Evolutionary conservation across 1,140 invertebrate species (phyloP).

Genomic region (Diorhabda elongata): DNA sequence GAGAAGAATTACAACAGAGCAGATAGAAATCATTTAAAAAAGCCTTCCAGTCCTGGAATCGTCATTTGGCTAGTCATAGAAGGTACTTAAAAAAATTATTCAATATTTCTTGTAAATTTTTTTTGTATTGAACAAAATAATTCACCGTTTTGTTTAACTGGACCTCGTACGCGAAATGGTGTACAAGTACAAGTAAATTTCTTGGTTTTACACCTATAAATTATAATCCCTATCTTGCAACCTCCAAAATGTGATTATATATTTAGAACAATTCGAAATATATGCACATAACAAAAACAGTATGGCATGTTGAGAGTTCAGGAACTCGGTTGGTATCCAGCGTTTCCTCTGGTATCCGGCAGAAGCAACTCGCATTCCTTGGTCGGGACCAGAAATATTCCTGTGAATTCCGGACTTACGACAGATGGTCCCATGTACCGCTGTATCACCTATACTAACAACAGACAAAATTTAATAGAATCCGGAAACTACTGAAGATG

Average conservation of each 20-base stretch:
- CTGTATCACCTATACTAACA: background rate
- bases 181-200: too few species aligned
- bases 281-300: constrained; percentile 4
- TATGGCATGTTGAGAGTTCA: background rate
- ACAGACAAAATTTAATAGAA: background rate
- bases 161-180: too few species aligned
- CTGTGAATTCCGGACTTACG: constrained; percentile 6
- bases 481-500: too few species aligned
- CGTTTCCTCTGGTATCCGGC: constrained; percentile 14
- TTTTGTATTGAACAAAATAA: too few species aligned
- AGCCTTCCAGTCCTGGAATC: too few species aligned
- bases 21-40: too few species aligned
- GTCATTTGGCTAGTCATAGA: too few species aligned
- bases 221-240: background rate
- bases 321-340: constrained; percentile 7
- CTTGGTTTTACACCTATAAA: background rate
- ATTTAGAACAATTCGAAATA: constrained; percentile 5
- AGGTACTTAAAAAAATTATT: too few species aligned
- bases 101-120: too few species aligned
- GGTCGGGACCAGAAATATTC: constrained; percentile 7
- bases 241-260: constrained; percentile 1
- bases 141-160: too few species aligned
- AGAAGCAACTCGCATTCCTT: constrained; percentile 6
- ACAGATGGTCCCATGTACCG: constrained; percentile 1
- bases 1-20: too few species aligned